phyloP scores from a whole-genome alignment of 2,888 invertebrate species.

The Eumacrocentrus americanus region DNA sequence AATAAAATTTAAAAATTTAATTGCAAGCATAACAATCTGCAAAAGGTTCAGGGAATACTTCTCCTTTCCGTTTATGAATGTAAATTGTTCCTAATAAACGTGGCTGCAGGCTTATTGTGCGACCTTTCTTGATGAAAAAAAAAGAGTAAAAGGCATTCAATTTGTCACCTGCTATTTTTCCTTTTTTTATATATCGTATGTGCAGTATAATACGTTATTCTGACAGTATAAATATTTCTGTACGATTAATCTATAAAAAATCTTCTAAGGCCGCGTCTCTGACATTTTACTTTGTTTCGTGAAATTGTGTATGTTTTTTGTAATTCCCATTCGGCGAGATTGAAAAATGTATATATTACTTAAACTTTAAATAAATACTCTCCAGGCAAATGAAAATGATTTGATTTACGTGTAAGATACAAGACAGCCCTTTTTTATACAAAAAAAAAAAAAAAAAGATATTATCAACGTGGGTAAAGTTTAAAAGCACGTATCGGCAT shows the following conservation, averaged over 20 bases:
- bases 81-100: background rate
- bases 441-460: too few species aligned
- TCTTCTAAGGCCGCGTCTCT: slow-evolving; percentile 15
- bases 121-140: slow-evolving; percentile 2
- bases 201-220: background rate
- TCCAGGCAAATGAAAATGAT: background rate
- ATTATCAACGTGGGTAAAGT: slow-evolving; percentile 34
- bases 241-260: background rate
- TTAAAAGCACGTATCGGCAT: slow-evolving; percentile 41
- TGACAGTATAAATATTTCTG: slow-evolving; percentile 3
- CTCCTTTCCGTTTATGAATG: background rate
- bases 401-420: slow-evolving; percentile 31
- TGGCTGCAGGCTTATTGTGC: slow-evolving; percentile 19
- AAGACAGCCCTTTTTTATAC: slow-evolving; percentile 2
- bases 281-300: too few species aligned
- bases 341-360: background rate
- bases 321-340: background rate
- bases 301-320: background rate
- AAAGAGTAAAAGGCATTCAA: background rate
- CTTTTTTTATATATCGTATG: background rate
- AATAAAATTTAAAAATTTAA: too few species aligned
- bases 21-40: too few species aligned
- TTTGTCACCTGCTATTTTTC: slow-evolving; percentile 3
- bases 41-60: slow-evolving; percentile 18
- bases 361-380: slow-evolving; percentile 4